Conservation (phyloP, 2,888 invertebrate genomes). For the Timema cristinae region DNA sequence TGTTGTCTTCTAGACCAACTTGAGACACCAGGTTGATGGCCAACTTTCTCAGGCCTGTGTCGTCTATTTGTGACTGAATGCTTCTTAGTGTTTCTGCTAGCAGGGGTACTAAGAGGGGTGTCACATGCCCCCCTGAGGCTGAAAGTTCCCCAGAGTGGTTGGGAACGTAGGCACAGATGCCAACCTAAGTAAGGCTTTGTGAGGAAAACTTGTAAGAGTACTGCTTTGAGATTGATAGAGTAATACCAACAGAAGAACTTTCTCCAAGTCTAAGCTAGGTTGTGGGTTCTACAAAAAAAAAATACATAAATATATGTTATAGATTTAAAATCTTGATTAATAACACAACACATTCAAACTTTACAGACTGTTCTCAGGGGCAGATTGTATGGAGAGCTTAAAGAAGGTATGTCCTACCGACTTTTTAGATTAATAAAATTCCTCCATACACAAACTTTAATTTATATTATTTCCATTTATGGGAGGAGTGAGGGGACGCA, state of each 20-base stretch:
- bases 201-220: constrained; percentile 47
- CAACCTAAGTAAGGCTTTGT: constrained; percentile 51
- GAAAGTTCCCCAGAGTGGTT: constrained; percentile 52
- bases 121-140: constrained; percentile 52
- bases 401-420: too few species aligned
- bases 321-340: background rate
- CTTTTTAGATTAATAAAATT: too few species aligned
- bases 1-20: too few species aligned
- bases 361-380: too few species aligned
- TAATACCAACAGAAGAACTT: constrained; percentile 61
- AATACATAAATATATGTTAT: too few species aligned
- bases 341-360: background rate
- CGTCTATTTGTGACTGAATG: constrained; percentile 48
- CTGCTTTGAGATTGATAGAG: constrained; percentile 63
- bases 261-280: constrained; percentile 57
- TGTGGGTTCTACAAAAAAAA: constrained; percentile 42
- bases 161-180: constrained; percentile 49
- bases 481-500: too few species aligned
- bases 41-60: constrained; percentile 15
- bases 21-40: too few species aligned
- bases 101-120: constrained; percentile 55
- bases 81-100: constrained; percentile 49
- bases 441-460: too few species aligned
- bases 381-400: too few species aligned
- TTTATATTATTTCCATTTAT: too few species aligned